phyloP scores from a whole-genome alignment of 2,888 invertebrate genomes.

The Protodeltote pygarga region DNA sequence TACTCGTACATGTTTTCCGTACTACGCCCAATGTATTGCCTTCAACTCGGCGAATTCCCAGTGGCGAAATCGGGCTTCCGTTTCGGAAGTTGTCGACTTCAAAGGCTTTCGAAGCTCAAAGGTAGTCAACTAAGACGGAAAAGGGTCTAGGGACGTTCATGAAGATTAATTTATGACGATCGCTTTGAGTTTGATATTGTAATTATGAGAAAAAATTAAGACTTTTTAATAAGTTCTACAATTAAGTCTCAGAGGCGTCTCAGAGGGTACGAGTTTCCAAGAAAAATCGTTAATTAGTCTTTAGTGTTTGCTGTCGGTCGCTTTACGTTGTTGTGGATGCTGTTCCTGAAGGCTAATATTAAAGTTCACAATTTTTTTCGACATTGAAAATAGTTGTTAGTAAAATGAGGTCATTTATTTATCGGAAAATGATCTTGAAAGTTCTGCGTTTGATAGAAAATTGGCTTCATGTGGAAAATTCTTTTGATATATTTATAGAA shows the following conservation, averaged over 20 bases:
- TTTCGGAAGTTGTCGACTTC: conserved; percentile 35
- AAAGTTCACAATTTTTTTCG: conserved; percentile 20
- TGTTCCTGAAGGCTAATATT: conserved; percentile 20
- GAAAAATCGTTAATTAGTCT: conserved; percentile 34
- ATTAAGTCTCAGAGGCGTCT: conserved; percentile 26
- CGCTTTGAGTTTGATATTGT: conserved; percentile 55
- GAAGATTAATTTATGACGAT: conserved; percentile 55
- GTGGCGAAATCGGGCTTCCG: conserved; percentile 38
- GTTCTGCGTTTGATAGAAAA: conserved; percentile 1
- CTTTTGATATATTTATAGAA: neutral
- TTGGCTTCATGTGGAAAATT: neutral
- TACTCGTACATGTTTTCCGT: conserved; percentile 33
- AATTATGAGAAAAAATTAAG: conserved; percentile 49
- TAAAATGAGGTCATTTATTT: conserved; percentile 5
- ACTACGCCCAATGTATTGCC: conserved; percentile 18
- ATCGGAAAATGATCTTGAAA: conserved; percentile 14
- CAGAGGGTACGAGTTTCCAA: conserved; percentile 14
- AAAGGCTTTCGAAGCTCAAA: conserved; percentile 41
- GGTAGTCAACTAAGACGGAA: conserved; percentile 29
- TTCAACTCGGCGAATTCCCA: conserved; percentile 36
- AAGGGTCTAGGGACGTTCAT: conserved; percentile 38
- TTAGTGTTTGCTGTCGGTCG: conserved; percentile 18
- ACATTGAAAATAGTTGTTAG: conserved; percentile 4
- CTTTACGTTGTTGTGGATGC: conserved; percentile 19
- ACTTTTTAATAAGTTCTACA: conserved; percentile 34